Base-by-base conservation (phyloP, 2,888 invertebrate species). In the Protonemura montana region DNA sequence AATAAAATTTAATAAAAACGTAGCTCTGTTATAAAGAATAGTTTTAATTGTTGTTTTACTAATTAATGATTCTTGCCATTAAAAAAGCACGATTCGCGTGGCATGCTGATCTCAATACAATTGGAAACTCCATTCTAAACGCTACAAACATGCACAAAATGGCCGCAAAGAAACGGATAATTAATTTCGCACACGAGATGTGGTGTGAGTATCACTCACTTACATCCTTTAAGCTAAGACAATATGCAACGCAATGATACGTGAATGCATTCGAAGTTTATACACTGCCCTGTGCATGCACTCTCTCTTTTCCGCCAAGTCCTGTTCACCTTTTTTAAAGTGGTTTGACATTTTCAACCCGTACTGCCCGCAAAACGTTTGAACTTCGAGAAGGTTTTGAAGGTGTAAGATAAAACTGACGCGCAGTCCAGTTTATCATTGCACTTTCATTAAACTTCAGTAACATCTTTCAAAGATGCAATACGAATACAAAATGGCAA, bases 311-410 rank as follows among this genome's bases (percentile, higher is more conserved):
- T 59, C 13, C 59, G 59, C 59, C 59, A 59, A 59, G 13, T 59
- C 59, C 59, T 59, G 59, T 59, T 59, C 59, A 59, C 59, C 59
- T 59, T 59, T 59, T 59, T 59, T 59, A 59, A 59, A 59, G 59
- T 59, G 59, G 59, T 59, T 59, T 59, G 59, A 59, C 59, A 59
- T 59, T 59, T 59, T 59, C 59, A 59, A 59, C 59, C 59, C 59
- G 59, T 59, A 21, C 16, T 1, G 59, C 16, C 41, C 1, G 13
- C 59, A 13, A 7, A 59, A 16, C 59, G 13, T 59, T 59, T 59
- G 59, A 59, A 59, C 59, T 59, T 59, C 3, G 59, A 21, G 16
- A 16, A 21, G 59, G 59, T 21, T 59, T 59, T 59, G 59, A 59
- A 59, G 59, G 59, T 59, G 21, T 59, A 59, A 59, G 59, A 16